Conservation (phyloP, 2,797 vertebrate genomes). For the Enteromius mattozi region DNA sequence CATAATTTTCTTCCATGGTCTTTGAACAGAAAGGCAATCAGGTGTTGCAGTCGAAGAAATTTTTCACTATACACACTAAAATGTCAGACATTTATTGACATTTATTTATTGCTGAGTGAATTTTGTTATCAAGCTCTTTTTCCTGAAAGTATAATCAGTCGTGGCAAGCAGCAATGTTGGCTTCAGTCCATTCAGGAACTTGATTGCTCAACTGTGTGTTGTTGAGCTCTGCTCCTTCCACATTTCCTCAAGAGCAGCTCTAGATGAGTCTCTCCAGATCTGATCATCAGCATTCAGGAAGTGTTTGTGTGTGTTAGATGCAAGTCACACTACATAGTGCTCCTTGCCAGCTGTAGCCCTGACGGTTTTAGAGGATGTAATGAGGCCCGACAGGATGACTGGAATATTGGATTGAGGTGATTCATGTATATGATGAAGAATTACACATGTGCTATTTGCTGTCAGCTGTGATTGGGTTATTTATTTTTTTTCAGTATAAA, state of each 20-base stretch:
- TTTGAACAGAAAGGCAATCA: conserved; percentile 56
- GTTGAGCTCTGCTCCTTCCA: not conserved
- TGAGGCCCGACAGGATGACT: not conserved
- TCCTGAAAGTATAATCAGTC: conserved; percentile 11
- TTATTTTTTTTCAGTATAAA: not conserved
- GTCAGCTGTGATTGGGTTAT: not conserved
- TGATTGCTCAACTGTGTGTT: conserved; percentile 32
- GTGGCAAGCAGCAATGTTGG: conserved; percentile 2
- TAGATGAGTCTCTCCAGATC: conserved; percentile 21
- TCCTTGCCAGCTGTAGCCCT: conserved; percentile 43
- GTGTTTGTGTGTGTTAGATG: conserved; percentile 1
- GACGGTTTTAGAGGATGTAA: conserved; percentile 32
- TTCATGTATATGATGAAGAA: not conserved
- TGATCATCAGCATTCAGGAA: conserved; percentile 16
- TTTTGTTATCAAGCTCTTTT: conserved; percentile 13
- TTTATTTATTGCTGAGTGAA: conserved; percentile 8
- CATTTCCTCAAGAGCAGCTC: conserved; percentile 3
- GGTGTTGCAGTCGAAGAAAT: not conserved
- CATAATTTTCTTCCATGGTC: conserved; percentile 52
- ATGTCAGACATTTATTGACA: not conserved
- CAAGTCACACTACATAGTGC: not conserved
- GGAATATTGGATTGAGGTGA: not conserved
- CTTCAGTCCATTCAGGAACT: conserved; percentile 16
- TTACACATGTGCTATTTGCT: not conserved
- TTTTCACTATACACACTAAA: not conserved